Evolutionary conservation across 2,888 invertebrate species (phyloP), one percentile per base, ranked within the genome.

Genomic region (Leptopilina drosophilae): DNA sequence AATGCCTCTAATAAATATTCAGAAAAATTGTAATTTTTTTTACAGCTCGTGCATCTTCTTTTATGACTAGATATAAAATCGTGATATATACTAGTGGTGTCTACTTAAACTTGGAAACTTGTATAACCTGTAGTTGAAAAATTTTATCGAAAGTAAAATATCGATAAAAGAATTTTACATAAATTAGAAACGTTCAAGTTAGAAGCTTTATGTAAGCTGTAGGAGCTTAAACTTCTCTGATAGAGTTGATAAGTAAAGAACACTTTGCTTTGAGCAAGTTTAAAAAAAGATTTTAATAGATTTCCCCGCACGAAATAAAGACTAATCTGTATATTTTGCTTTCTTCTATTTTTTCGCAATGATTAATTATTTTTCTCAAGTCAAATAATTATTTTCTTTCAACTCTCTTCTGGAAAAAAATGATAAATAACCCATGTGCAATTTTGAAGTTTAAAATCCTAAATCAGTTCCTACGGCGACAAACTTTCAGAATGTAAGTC

Each of bases 141-240:
- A 15, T 62, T 62, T 62, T 62, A 62, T 62, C 62, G 62, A 20
- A 62, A 15, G 62, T 20, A 62, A 62, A 62, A 62, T 62, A 62
- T 62, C 62, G 62, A 62, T 62, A 62, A 62, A 62, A 62, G 62
- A 15, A 20, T 62, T 62, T 62, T 62, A 62, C 62, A 62, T 62
- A 62, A 62, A 62, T 62, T 62, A 62, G n/a, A 62, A 62, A 62
- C 15, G n/a, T 20, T 62, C 62, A 62, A 62, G 7, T 62, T 15
- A 62, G 15, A 62, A 20, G 62, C 15, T 62, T 62, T 62, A 49
- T 49, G 15, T 62, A 62, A 62, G 20, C 15, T 20, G 20, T 20
- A 20, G 15, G 6, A 62, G 62, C 15, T 62, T 62, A 62, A 62
- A 62, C 62, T 62, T 62, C 62, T 62, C n/a, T 20, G 15, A 20